Evolutionary conservation across 92 coral and sea anemone genomes (phyloP).

Genomic region (Plumapathes pennacea): DNA sequence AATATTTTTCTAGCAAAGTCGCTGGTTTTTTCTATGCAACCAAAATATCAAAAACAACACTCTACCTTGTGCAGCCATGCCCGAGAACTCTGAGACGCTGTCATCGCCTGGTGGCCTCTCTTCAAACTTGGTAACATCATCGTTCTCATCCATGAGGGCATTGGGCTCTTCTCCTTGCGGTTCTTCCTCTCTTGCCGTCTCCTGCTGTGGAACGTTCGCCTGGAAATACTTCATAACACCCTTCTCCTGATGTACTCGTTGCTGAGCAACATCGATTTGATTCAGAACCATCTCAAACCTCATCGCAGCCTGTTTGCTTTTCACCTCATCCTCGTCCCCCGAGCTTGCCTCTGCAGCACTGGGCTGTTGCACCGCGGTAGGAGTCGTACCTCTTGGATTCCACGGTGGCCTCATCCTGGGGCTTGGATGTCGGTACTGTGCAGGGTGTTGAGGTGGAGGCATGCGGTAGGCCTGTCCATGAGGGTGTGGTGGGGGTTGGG

Average conservation of each 20-base stretch:
- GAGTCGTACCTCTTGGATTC: not conserved
- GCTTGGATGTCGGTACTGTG: not conserved
- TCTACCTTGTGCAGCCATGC: no score
- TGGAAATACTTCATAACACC: conserved; percentile 17
- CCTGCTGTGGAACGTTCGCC: conserved; percentile 5
- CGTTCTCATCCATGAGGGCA: conserved; percentile 51
- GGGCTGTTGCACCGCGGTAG: not conserved
- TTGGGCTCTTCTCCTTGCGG: conserved; percentile 36
- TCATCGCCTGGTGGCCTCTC: conserved; percentile 93
- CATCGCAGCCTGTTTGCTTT: conserved; percentile 55
- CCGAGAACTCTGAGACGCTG: no score
- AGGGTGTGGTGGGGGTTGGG: conserved; percentile 31
- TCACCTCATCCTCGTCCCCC: conserved; percentile 13
- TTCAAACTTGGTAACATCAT: conserved; percentile 42
- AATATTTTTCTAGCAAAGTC: no score
- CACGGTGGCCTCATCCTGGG: conserved; percentile 5
- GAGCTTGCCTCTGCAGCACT: not conserved
- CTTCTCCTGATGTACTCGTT: conserved; percentile 36
- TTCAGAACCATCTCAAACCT: conserved; percentile 83
- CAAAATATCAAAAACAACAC: no score
- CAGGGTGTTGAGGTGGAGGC: conserved; percentile 23
- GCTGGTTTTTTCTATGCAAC: no score
- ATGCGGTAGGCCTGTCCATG: conserved; percentile 20
- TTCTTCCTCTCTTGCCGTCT: not conserved
- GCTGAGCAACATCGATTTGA: conserved; percentile 76